These are phyloP conservation scores for Heterochromis multidens DNA, from an alignment of 2,113 vertebrate genomes.

Conservation along the genomic window DNA sequence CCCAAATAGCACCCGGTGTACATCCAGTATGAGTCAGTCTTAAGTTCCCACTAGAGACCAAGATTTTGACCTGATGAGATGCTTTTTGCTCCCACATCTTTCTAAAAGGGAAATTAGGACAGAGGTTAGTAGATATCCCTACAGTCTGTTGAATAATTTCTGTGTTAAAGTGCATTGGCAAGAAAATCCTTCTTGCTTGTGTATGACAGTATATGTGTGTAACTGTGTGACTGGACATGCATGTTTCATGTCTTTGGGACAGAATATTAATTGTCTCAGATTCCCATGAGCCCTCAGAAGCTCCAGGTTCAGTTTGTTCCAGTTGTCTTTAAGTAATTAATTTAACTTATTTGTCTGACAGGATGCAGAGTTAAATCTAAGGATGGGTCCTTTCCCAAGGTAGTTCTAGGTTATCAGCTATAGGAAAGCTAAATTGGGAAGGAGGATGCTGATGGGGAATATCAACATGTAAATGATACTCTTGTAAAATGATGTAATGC, in stretches of 20 bases:
- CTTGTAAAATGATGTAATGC: neutral
- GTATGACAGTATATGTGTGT: neutral
- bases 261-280: neutral
- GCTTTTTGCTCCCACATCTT: conserved; percentile 49
- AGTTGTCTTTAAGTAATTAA: neutral
- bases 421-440: neutral
- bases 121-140: conserved; percentile 41
- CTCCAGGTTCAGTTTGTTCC: neutral
- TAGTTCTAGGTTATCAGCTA: neutral
- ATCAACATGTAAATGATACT: neutral
- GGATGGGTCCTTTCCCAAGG: neutral
- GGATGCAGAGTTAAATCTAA: neutral
- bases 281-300: neutral
- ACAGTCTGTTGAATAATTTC: conserved; percentile 38
- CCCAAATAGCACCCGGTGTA: neutral
- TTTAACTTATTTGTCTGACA: neutral
- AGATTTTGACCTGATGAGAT: conserved; percentile 30
- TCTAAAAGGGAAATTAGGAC: conserved; percentile 40
- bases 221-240: neutral
- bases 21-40: conserved; percentile 33
- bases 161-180: conserved; percentile 48
- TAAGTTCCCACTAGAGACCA: conserved; percentile 10
- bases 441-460: neutral
- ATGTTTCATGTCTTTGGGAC: neutral
- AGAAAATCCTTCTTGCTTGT: neutral